Conservation (phyloP, 2,797 vertebrate genomes). For the Atherinosoma microstoma region DNA sequence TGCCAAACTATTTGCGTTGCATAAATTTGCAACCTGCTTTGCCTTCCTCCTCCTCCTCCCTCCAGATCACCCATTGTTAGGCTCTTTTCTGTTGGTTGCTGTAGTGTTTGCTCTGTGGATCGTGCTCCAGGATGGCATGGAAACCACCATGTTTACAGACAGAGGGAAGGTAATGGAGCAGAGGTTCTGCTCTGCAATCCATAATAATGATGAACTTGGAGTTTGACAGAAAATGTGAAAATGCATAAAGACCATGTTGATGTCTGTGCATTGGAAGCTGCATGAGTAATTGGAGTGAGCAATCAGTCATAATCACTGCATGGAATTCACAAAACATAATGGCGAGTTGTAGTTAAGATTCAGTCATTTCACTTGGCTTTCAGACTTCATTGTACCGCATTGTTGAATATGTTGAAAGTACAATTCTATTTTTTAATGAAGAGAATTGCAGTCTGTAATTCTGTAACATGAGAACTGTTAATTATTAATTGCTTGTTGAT, state of each 20-base stretch:
- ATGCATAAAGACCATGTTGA: not conserved
- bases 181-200: slow-evolving; percentile 7
- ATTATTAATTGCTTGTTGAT: slow-evolving; percentile 6
- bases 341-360: not conserved
- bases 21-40: slow-evolving; percentile 36
- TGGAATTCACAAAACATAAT: slow-evolving; percentile 16
- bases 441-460: not conserved
- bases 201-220: slow-evolving; percentile 8
- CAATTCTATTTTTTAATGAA: not conserved
- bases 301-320: slow-evolving; percentile 4
- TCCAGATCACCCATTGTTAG: slow-evolving; percentile 50
- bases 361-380: slow-evolving; percentile 3
- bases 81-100: slow-evolving; percentile 52
- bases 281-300: slow-evolving; percentile 2
- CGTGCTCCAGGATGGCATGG: slow-evolving; percentile 74
- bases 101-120: slow-evolving; percentile 77
- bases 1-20: not conserved
- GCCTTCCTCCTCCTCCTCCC: slow-evolving; percentile 14
- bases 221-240: slow-evolving; percentile 14
- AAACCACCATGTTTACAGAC: slow-evolving; percentile 77
- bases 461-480: not conserved
- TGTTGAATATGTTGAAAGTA: not conserved
- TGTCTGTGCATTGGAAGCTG: not conserved
- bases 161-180: slow-evolving; percentile 41
- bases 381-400: slow-evolving; percentile 2